These are phyloP conservation scores for Neodon shergylaensis DNA, from an alignment of 2,113 vertebrate species.

Conservation along the genomic window DNA sequence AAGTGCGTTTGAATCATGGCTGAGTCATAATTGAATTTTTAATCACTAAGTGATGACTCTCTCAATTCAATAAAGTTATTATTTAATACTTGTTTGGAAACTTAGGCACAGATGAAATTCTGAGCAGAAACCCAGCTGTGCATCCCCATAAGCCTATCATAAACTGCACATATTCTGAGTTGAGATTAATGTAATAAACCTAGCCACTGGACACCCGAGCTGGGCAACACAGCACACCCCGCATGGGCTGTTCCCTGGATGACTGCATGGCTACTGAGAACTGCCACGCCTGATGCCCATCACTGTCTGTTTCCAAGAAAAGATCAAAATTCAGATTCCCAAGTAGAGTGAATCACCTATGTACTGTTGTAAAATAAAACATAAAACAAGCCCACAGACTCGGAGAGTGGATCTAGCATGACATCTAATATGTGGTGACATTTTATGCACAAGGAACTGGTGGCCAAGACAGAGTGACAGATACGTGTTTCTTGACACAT, in stretches of 20 bases:
- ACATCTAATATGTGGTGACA: not conserved
- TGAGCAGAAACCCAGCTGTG: not conserved
- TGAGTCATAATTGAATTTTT: slow-evolving; percentile 37
- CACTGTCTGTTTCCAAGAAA: not conserved
- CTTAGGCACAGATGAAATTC: not conserved
- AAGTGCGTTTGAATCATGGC: slow-evolving; percentile 16
- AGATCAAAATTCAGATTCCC: not conserved
- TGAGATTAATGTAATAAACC: not conserved
- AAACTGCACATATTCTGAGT: not conserved
- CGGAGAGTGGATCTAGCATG: not conserved
- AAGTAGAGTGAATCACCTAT: not conserved
- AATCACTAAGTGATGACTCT: slow-evolving; percentile 15
- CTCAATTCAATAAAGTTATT: not conserved
- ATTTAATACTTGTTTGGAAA: not conserved
- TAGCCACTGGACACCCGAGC: too few relatives aligned
- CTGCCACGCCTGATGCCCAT: rapidly evolving
- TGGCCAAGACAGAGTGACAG: not conserved
- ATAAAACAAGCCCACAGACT: not conserved
- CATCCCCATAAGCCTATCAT: not conserved
- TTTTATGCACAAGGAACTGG: not conserved
- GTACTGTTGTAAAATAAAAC: too few relatives aligned
- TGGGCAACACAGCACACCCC: not conserved
- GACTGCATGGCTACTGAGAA: rapidly evolving
- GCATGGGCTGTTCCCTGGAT: not conserved
- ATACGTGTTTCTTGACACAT: not conserved